Evolutionary conservation across 2,888 invertebrate species (phyloP), one percentile per base, ranked within the genome.

Genomic region (Pyralis farinalis): DNA sequence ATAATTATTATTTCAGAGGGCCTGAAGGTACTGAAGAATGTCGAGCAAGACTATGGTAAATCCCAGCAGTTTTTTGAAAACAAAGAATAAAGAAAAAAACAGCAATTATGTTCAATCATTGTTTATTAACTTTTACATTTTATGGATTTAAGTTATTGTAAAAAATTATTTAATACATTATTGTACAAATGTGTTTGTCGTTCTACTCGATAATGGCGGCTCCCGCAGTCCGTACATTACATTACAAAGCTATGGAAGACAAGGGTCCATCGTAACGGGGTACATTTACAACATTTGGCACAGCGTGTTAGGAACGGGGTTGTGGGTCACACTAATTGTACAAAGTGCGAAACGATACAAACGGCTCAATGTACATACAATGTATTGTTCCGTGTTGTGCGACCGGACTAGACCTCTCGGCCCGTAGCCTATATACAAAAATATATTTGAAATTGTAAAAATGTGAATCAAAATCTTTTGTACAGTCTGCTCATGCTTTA

Each of bases 111-210:
- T 72, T 76, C 64, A 77, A 72, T 71, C 74, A 74, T 63, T 81
- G 67, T 85, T 85, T 85, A 85, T 83, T 83, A 72, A 76, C 73
- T 66, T 75, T 76, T 74, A 81, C 71, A 78, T 59, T 77, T 71
- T 64, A 72, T 65, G 67, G 67, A 70, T 74, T 72, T 77, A 81
- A 81, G 75, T 77, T 85, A 79, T 75, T 80, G 77, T 83, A 84
- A 81, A 85, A 25, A 83, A 76, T 70, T 75, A 74, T 68, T 78
- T 65, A 79, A 75, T 80, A 83, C 69, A 79, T 69, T 68, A 71
- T 79, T 80, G 74, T 84, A 80, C 74, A 80, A 76, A 82, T 51
- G 65, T 66, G 51, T 70, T 69, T 71, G 58, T 72, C 68, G 63
- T 71, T 76, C 59, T 68, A 71, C 64, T 52, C 46, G 51, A 49